Percentiles rank a stretch among this genome's conserved stretches.
phyloP scores from a whole-genome alignment of 2,113 vertebrate species.

The Myocastor coypus region DNA sequence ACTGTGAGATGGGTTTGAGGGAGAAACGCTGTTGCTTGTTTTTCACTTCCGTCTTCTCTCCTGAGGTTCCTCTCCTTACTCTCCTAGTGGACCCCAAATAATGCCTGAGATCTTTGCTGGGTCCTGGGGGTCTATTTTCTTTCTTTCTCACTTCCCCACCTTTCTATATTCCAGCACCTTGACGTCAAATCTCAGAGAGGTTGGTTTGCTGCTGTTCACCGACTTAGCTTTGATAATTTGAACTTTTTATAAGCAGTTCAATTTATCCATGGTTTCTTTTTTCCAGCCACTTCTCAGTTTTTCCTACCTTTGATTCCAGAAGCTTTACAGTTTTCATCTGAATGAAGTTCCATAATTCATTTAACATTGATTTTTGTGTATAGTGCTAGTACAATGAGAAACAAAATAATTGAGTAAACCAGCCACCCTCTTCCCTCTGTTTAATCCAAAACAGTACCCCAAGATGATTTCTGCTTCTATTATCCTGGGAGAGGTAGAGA shows the following conservation, averaged over 20 bases:
- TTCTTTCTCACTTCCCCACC: background rate
- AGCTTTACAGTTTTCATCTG: background rate
- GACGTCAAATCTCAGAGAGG: background rate
- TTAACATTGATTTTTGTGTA: slow-evolving; percentile 12
- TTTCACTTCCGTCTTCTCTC: background rate
- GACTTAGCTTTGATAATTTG: background rate
- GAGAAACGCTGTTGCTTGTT: background rate
- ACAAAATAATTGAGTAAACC: background rate
- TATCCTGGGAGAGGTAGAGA: background rate
- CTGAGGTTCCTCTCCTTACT: background rate
- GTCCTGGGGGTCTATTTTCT: background rate
- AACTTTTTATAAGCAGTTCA: background rate
- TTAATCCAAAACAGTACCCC: background rate
- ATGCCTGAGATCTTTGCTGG: background rate
- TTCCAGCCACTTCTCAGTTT: background rate
- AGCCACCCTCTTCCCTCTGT: background rate
- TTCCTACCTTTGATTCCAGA: background rate
- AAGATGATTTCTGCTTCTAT: background rate
- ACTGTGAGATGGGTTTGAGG: background rate
- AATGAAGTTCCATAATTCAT: background rate
- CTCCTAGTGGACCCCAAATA: background rate
- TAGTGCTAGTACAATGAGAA: background rate
- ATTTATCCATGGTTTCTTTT: slow-evolving; percentile 26
- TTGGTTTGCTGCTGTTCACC: background rate
- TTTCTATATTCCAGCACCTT: background rate